A percentile compares a stretch with the other conserved stretches of the same genome.
Conservation (phyloP, 2,113 vertebrate species). For the Nesoenas mayeri region DNA sequence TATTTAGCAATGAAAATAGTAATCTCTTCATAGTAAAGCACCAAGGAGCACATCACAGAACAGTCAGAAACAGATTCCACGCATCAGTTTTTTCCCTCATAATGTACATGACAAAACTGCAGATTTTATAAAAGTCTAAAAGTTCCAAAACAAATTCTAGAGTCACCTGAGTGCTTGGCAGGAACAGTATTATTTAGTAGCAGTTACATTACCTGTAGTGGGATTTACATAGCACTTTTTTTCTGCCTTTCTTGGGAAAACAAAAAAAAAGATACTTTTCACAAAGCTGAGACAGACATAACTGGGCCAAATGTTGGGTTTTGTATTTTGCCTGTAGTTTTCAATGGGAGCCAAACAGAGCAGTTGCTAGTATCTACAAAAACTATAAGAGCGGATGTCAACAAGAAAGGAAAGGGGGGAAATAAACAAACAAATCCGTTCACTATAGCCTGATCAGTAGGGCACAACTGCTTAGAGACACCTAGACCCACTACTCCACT, state of each 20-base stretch:
- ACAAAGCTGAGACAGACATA: not conserved
- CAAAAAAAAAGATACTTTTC: not conserved
- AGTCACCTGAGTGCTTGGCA: conserved; percentile 40
- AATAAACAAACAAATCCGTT: not conserved
- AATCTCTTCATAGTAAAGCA: not conserved
- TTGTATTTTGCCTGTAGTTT: not conserved
- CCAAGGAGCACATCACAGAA: conserved; percentile 11
- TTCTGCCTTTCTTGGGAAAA: not conserved
- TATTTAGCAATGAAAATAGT: conserved; percentile 36
- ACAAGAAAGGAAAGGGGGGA: not conserved
- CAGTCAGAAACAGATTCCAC: not conserved
- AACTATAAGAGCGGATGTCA: not conserved
- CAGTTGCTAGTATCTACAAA: not conserved
- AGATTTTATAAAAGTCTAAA: not conserved
- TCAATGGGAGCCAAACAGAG: not conserved
- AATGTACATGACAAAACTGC: not conserved
- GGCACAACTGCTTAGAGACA: not conserved
- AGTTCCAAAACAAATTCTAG: conserved; percentile 2
- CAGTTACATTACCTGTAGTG: not conserved
- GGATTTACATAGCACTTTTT: not conserved
- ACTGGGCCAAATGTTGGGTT: not conserved
- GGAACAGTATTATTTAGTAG: conserved; percentile 6
- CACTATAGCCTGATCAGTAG: not conserved
- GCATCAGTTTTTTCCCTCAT: not conserved
- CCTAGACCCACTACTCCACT: not conserved